Conservation (phyloP, 35 echinoderm and acorn worm genomes). For the Diadema setosum region DNA sequence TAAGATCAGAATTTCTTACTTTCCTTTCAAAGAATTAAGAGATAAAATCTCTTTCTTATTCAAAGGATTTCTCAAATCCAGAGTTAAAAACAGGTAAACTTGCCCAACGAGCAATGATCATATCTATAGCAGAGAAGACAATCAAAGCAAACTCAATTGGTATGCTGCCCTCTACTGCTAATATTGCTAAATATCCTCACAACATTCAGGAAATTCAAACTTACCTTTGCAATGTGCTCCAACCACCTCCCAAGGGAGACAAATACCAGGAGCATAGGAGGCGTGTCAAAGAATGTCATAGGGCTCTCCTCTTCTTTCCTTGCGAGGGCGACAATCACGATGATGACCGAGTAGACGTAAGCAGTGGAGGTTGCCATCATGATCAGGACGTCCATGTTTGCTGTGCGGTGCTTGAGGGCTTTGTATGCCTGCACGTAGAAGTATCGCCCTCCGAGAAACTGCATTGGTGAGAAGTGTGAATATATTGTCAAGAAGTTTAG, state of each 20-base stretch:
- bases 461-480: too few relatives aligned
- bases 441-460: slow-evolving; percentile 85
- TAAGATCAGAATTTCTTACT: too few relatives aligned
- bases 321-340: slow-evolving; percentile 57
- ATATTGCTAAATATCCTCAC: too few relatives aligned
- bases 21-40: too few relatives aligned
- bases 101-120: too few relatives aligned
- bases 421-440: slow-evolving; percentile 98
- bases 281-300: slow-evolving; percentile 98
- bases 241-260: slow-evolving; percentile 88
- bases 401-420: slow-evolving; percentile 63
- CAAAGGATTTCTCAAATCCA: too few relatives aligned
- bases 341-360: slow-evolving; percentile 78
- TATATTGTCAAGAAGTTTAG: too few relatives aligned
- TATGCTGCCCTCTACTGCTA: too few relatives aligned
- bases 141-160: too few relatives aligned
- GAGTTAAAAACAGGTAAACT: too few relatives aligned
- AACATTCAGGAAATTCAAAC: not conserved
- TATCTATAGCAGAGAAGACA: too few relatives aligned
- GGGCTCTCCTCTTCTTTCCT: slow-evolving; percentile 46
- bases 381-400: slow-evolving; percentile 99
- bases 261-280: slow-evolving; percentile 92
- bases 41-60: too few relatives aligned
- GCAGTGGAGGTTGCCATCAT: slow-evolving; percentile 94
- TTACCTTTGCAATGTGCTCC: slow-evolving; percentile 95